Percentiles rank a stretch among this genome's conserved stretches.
Conservation (phyloP, 64 coral and sea anemone genomes). For the Pocillopora damicornis region DNA sequence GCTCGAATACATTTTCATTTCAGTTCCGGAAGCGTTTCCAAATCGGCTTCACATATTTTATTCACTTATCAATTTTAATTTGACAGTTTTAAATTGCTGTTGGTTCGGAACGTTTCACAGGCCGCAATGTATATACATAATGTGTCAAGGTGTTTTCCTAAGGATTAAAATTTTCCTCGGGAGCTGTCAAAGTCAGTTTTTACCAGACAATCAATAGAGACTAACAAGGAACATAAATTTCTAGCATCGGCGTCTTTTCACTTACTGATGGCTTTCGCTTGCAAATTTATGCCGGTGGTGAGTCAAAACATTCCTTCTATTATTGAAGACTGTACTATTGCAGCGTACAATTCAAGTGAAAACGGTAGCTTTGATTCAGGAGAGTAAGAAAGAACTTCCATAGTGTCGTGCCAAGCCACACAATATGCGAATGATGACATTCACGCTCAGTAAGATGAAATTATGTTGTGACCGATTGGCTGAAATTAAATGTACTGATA, state of each 20-base stretch:
- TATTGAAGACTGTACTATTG: not conserved
- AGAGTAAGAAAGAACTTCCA: not conserved
- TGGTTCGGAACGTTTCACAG: slow-evolving; percentile 31
- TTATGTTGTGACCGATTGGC: not conserved
- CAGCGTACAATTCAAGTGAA: not conserved
- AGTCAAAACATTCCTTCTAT: not conserved
- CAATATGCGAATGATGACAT: not conserved
- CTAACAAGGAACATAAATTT: not conserved
- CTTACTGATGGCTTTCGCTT: slow-evolving; percentile 14
- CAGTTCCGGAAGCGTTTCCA: not conserved
- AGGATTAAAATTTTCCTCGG: slow-evolving; percentile 20
- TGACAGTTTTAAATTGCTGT: slow-evolving; percentile 34
- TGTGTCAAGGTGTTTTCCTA: slow-evolving; percentile 3
- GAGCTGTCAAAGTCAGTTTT: not conserved
- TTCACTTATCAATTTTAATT: slow-evolving; percentile 50
- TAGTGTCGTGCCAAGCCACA: not conserved
- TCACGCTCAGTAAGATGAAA: not conserved
- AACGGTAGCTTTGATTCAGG: not conserved
- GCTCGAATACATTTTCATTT: not conserved
- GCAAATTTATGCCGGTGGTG: slow-evolving; percentile 43
- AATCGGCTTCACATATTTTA: slow-evolving; percentile 17
- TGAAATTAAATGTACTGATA: not conserved
- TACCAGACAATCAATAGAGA: not conserved
- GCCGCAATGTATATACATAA: slow-evolving; percentile 17
- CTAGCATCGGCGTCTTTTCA: not conserved